Evolutionary conservation across 2,113 vertebrate genomes (phyloP).

Genomic region (Aramus guarauna): DNA sequence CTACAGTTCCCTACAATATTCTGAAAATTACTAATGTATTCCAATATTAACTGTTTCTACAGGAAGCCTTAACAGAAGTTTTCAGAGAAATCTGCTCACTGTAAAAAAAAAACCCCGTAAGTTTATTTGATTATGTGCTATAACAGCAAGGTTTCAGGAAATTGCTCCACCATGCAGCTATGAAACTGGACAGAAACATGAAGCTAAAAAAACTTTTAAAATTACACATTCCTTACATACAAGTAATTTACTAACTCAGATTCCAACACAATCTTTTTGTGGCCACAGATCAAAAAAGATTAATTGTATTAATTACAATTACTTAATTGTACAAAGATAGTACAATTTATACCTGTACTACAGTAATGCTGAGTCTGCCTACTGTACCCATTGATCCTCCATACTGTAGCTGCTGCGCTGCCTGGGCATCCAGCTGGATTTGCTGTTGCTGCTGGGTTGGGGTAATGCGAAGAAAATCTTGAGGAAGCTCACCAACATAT

Average conservation of each 20-base stretch:
- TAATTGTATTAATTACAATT: not conserved
- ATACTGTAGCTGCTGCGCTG: constrained; percentile 91
- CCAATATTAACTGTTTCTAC: not conserved
- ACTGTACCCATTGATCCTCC: constrained; percentile 84
- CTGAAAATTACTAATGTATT: not conserved
- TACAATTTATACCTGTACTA: constrained; percentile 87
- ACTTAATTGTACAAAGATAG: not conserved
- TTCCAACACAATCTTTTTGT: not conserved
- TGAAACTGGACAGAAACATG: not conserved
- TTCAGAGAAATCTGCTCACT: not conserved
- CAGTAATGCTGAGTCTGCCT: constrained; percentile 92
- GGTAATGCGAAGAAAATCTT: constrained; percentile 93
- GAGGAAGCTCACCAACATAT: constrained; percentile 92
- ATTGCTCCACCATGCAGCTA: not conserved
- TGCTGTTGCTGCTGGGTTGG: constrained; percentile 95
- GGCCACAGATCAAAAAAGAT: not conserved
- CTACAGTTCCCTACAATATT: not conserved
- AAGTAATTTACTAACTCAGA: not conserved
- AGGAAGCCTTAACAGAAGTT: not conserved
- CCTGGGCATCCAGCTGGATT: constrained; percentile 91
- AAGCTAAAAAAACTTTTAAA: not conserved
- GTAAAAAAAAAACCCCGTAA: not conserved
- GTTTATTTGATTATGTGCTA: not conserved
- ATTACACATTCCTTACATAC: not conserved
- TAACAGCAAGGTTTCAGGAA: not conserved